Evolutionary conservation across 2,113 vertebrate species (phyloP).

Genomic region (Epinephelus moara): DNA sequence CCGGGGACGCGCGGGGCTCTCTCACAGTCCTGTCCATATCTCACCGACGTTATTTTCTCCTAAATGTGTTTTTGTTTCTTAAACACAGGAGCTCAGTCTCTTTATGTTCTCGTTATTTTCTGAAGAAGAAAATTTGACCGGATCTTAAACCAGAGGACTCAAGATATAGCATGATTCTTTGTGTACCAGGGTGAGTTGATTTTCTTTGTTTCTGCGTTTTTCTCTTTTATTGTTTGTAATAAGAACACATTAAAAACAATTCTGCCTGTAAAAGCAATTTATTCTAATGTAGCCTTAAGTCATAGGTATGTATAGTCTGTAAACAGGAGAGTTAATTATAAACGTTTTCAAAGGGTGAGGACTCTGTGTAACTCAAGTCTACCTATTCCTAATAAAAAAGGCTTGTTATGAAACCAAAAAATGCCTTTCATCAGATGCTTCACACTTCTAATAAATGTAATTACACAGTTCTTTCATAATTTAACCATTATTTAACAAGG

Average conservation of each 20-base stretch:
- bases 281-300: neutral
- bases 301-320: neutral
- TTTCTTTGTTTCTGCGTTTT: slow-evolving; percentile 57
- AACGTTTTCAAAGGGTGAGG: neutral
- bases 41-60: neutral
- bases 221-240: neutral
- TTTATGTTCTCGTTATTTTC: slow-evolving; percentile 7
- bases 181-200: slow-evolving; percentile 84
- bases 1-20: neutral
- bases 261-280: neutral
- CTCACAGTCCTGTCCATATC: neutral
- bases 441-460: neutral
- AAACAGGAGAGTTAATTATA: neutral
- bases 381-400: neutral
- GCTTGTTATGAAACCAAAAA: neutral
- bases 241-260: neutral
- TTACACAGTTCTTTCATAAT: neutral
- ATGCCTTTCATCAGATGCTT: neutral
- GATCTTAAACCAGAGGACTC: slow-evolving; percentile 39
- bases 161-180: slow-evolving; percentile 85
- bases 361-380: neutral
- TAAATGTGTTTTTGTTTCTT: neutral
- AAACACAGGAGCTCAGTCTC: neutral
- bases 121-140: neutral
- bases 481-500: neutral